Evolutionary conservation across 2,797 vertebrate species (phyloP).

Genomic region (Falco naumanni): DNA sequence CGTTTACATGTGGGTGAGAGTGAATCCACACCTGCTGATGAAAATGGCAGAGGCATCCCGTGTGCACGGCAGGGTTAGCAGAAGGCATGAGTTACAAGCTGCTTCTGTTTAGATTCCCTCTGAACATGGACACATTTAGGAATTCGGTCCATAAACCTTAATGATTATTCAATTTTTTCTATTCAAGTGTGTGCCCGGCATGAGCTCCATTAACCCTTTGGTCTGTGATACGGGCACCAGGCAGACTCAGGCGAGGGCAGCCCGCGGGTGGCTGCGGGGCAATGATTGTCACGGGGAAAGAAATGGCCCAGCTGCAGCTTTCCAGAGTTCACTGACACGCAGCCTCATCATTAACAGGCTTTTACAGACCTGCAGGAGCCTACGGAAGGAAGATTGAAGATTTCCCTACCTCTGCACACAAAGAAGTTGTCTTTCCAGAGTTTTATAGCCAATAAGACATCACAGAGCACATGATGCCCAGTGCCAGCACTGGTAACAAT

Average conservation of each 20-base stretch:
- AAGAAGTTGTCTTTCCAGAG: background rate
- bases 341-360: background rate
- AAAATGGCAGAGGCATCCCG: background rate
- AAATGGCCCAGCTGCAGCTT: background rate
- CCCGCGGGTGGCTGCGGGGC: background rate
- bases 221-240: background rate
- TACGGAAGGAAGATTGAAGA: background rate
- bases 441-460: background rate
- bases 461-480: background rate
- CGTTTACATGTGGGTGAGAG: background rate
- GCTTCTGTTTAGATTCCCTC: background rate
- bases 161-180: background rate
- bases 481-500: background rate
- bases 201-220: background rate
- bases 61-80: background rate
- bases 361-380: background rate
- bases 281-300: background rate
- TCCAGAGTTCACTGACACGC: rapidly evolving
- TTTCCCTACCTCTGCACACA: rapidly evolving
- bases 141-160: background rate
- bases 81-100: rapidly evolving
- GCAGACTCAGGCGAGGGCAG: background rate
- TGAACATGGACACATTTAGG: background rate
- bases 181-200: rapidly evolving
- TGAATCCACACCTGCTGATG: background rate